Evolutionary conservation across 2,888 invertebrate genomes (phyloP), one percentile per base, ranked within the genome.

Genomic region (Carcina quercana): DNA sequence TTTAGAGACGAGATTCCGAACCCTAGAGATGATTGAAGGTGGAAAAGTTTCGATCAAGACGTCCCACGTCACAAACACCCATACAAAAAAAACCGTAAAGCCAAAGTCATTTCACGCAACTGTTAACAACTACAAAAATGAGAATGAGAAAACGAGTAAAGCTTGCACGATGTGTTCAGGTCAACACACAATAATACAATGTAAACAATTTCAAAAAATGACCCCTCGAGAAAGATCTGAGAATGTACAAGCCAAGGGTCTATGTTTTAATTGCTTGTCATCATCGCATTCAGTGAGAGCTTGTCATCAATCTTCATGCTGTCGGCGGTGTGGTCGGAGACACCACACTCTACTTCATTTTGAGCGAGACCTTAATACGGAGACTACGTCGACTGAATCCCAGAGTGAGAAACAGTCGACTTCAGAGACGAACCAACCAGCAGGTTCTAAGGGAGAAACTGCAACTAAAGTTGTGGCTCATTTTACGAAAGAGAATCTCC

Each of bases 111-210:
- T 37, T 29, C 35, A 38, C 24, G n/a, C 34, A 15, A 8, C 34
- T 19, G n/a, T 15, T 7, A 38, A 13, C 11, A 32, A 5, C 21
- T 1, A 1, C 3, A 3, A 10, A 11, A 22, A 22, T n/a, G 5
- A 37, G 7, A n/a, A n/a, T n/a, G n/a, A n/a, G n/a, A n/a, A n/a
- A n/a, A n/a, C n/a, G n/a, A 25, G 34, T 15, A 20, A 26, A 6
- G n/a, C 13, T 19, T 53, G 48, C 38, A 34, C 31, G 19, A 47
- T 37, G 13, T 53, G 52, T 33, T 24, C 32, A 2, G 47, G 40
- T 21, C 5, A 28, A 24, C 52, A 53, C 17, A 50, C 42, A 30
- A 20, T 11, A 30, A 14, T 41, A 43, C 27, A 32, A 25, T 5
- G 20, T 43, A 13, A 35, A 13, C 28, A 12, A 38, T 7, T 45